These are phyloP conservation scores for Eupeodes latifasciatus DNA, from an alignment of 2,888 invertebrate genomes.

Conservation along the genomic window DNA sequence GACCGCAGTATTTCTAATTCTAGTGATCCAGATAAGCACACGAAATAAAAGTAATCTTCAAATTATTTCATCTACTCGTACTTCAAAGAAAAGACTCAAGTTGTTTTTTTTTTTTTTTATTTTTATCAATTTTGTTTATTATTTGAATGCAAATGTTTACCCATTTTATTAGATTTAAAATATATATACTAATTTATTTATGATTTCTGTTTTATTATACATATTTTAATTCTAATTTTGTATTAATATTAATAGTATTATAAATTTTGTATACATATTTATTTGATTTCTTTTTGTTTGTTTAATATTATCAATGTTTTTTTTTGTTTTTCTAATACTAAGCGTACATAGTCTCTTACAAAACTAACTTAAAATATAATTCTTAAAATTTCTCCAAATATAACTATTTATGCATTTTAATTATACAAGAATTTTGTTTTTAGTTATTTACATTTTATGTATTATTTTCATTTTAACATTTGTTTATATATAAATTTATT, in stretches of 20 bases:
- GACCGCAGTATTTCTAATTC: too few species aligned
- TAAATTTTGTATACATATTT: slow-evolving; percentile 28
- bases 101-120: not conserved
- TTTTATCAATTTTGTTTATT: slow-evolving; percentile 39
- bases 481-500: slow-evolving; percentile 16
- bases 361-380: slow-evolving; percentile 39
- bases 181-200: slow-evolving; percentile 12
- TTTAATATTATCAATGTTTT: not conserved
- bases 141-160: slow-evolving; percentile 57
- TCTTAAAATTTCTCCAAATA: slow-evolving; percentile 33
- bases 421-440: not conserved
- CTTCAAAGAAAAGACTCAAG: not conserved
- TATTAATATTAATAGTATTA: slow-evolving; percentile 26
- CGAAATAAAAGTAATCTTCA: too few species aligned
- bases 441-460: slow-evolving; percentile 25
- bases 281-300: not conserved
- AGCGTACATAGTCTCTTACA: slow-evolving; percentile 63
- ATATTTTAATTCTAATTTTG: slow-evolving; percentile 45
- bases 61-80: too few species aligned
- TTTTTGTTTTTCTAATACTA: slow-evolving; percentile 49
- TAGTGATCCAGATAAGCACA: too few species aligned
- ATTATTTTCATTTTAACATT: slow-evolving; percentile 2
- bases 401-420: slow-evolving; percentile 6
- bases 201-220: slow-evolving; percentile 33
- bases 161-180: slow-evolving; percentile 22